These are phyloP conservation scores for Hoplodrina blanda DNA, from an alignment of 2,888 invertebrate genomes.

Conservation along the genomic window DNA sequence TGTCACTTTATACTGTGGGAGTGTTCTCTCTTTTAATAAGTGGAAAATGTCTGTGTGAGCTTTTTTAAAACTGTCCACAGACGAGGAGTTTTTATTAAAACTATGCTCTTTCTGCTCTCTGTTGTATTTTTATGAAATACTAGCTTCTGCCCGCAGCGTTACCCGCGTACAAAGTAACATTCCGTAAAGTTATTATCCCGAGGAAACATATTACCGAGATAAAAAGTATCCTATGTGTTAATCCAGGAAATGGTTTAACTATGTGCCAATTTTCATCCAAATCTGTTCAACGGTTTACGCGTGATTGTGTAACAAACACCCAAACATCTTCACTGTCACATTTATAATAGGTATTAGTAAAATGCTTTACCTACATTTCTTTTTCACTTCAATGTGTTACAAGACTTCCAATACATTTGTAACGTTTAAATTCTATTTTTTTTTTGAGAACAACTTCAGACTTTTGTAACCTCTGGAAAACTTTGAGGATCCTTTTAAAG, in stretches of 20 bases:
- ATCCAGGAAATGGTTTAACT: too few species aligned
- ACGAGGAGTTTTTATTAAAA: conserved; percentile 30
- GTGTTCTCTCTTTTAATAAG: conserved; percentile 31
- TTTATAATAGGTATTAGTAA: too few species aligned
- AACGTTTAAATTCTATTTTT: not conserved
- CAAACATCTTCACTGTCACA: too few species aligned
- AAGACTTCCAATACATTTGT: not conserved
- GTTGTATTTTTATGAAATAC: conserved; percentile 14
- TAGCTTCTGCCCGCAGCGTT: too few species aligned
- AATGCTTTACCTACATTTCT: not conserved
- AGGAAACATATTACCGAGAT: too few species aligned
- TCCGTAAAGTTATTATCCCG: too few species aligned
- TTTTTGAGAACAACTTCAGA: not conserved
- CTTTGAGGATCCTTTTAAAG: not conserved
- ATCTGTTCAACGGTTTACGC: too few species aligned
- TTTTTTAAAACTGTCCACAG: conserved; percentile 22
- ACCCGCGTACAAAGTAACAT: too few species aligned
- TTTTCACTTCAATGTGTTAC: not conserved
- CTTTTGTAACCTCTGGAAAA: not conserved
- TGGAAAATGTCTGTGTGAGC: conserved; percentile 20
- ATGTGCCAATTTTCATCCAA: too few species aligned
- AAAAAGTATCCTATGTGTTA: too few species aligned
- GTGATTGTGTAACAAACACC: too few species aligned
- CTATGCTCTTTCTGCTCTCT: not conserved
- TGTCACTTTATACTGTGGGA: conserved; percentile 21